These are phyloP conservation scores for Eurystomus gularis DNA, from an alignment of 2,113 vertebrate genomes.

Conservation along the genomic window DNA sequence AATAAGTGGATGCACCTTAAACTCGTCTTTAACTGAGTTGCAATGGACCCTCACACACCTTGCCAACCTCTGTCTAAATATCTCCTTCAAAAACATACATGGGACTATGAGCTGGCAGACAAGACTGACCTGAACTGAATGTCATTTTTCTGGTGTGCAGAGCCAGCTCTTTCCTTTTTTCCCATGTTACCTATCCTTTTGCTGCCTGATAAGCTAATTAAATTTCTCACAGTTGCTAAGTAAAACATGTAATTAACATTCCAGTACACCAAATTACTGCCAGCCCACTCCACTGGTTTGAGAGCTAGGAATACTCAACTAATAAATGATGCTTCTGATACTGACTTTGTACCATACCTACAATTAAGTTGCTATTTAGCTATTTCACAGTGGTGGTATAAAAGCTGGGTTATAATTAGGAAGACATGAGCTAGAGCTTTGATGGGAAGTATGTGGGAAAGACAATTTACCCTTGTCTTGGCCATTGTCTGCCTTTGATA, in stretches of 20 bases:
- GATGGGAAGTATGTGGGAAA: neutral
- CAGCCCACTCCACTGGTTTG: neutral
- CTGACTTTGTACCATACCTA: neutral
- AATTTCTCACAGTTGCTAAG: neutral
- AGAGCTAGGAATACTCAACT: neutral
- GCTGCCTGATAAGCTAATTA: constrained; percentile 8
- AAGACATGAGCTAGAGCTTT: neutral
- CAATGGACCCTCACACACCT: neutral
- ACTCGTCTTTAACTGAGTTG: neutral
- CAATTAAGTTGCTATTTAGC: neutral
- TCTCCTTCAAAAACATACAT: neutral
- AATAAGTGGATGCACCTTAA: neutral
- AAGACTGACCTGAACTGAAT: neutral
- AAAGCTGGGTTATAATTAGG: neutral
- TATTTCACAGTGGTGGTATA: neutral
- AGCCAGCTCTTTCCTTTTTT: neutral
- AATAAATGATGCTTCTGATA: neutral
- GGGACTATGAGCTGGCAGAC: neutral
- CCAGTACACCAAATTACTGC: neutral
- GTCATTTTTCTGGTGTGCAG: neutral
- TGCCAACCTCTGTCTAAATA: neutral
- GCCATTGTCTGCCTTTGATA: neutral
- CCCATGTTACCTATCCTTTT: neutral
- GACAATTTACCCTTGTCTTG: neutral
- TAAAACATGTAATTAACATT: neutral